Evolutionary conservation across 2,113 vertebrate genomes (phyloP).

Genomic region (Phylloscopus whistleri): DNA sequence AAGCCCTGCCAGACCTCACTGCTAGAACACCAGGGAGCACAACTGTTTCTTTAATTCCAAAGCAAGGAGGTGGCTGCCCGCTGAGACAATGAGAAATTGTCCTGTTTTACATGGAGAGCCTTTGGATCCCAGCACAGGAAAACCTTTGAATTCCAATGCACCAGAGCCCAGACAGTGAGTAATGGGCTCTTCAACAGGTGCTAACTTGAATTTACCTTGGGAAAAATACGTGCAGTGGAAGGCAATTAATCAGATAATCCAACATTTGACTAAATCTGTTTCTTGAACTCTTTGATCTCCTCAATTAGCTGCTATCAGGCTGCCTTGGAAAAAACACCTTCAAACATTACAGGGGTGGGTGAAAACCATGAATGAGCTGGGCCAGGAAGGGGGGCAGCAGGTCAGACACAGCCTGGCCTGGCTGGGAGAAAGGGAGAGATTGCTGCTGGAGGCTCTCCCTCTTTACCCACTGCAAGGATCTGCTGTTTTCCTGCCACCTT

Average conservation of each 20-base stretch:
- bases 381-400: background rate
- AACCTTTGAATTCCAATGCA: background rate
- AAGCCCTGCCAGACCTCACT: background rate
- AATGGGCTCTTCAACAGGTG: background rate
- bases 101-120: background rate
- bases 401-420: background rate
- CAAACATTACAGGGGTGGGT: background rate
- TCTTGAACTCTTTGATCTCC: slow-evolving; percentile 5
- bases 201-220: slow-evolving; percentile 27
- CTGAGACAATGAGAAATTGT: background rate
- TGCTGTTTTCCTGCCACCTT: background rate
- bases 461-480: background rate
- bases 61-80: background rate
- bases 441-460: background rate
- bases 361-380: background rate
- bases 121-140: background rate
- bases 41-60: background rate
- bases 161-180: background rate
- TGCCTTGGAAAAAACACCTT: background rate
- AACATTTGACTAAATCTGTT: background rate
- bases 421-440: fast-evolving
- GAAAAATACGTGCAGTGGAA: background rate
- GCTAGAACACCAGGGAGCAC: background rate
- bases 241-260: slow-evolving; percentile 18
- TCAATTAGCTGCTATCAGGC: background rate